A percentile compares a stretch with the other conserved stretches of the same genome.
Conservation (phyloP, 2,113 vertebrate species). For the Channa maculata region DNA sequence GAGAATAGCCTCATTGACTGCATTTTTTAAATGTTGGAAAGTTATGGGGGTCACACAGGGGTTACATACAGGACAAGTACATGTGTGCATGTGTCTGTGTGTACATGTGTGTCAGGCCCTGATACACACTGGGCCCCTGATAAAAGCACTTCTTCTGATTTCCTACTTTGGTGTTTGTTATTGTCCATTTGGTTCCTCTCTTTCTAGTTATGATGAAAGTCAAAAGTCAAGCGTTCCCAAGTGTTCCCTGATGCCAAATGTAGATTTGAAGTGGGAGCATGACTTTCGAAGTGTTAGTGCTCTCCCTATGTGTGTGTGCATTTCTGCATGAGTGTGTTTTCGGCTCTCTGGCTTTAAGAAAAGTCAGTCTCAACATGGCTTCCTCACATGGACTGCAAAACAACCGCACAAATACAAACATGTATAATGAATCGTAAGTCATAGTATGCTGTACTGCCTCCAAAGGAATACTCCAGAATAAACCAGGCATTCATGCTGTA, state of each 20-base stretch:
- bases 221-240: slow-evolving; percentile 68
- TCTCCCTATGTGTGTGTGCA: slow-evolving; percentile 18
- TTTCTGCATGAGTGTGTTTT: slow-evolving; percentile 31
- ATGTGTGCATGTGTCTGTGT: slow-evolving; percentile 24
- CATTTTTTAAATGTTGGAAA: slow-evolving; percentile 86
- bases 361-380: slow-evolving; percentile 47
- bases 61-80: slow-evolving; percentile 87
- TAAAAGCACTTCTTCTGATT: slow-evolving; percentile 79
- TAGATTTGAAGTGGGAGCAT: slow-evolving; percentile 66
- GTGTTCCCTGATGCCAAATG: slow-evolving; percentile 72
- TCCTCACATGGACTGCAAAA: slow-evolving; percentile 38
- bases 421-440: slow-evolving; percentile 32
- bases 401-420: slow-evolving; percentile 37
- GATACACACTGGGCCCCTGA: slow-evolving; percentile 65
- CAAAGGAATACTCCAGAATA: slow-evolving; percentile 46
- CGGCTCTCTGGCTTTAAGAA: slow-evolving; percentile 42
- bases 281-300: slow-evolving; percentile 61
- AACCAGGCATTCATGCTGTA: slow-evolving; percentile 51
- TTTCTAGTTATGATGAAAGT: slow-evolving; percentile 77
- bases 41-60: slow-evolving; percentile 86
- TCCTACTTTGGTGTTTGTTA: slow-evolving; percentile 58
- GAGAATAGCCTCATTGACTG: slow-evolving; percentile 86
- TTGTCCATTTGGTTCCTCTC: slow-evolving; percentile 69
- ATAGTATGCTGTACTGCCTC: slow-evolving; percentile 8
- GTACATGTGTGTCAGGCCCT: slow-evolving; percentile 34